Evolutionary conservation across 1,140 invertebrate species (phyloP), one percentile per base, ranked within the genome.

Genomic region (Nasonia vitripennis): DNA sequence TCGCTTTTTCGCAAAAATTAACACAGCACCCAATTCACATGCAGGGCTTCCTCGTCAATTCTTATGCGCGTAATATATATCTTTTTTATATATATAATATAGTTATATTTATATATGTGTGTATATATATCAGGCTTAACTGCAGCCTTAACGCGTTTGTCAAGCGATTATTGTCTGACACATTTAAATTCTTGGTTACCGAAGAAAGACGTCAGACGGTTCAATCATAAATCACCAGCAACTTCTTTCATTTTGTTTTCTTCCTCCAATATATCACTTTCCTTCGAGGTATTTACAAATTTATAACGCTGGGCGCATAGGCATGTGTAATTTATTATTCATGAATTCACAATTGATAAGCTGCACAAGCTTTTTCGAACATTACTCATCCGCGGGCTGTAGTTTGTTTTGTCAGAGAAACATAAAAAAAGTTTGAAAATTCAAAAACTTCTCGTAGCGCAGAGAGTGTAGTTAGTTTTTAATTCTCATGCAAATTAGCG

Each of bases 91-190:
- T 70, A 20, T 67, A 68, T 74, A 77, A 75, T 77, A 37, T 82
- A 82, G 5, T 75, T 83, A 83, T 73, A 75, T 71, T 68, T 86
- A 86, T 67, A 41, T 83, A 83, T 75, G 78, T 48, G 2, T 34
- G 55, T 78, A 78, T 68, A 83, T 86, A 74, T 84, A 78, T 81
- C 86, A 85, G 83, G 86, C 81, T 87, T 79, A 78, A 80, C 68
- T 80, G 70, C 34, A 31, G 41, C 67, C 71, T 84, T 84, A 85
- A 84, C 80, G 74, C 27, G n/a, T 87, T 84, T 73, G 84, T 87
- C 77, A 87, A 87, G 78, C 80, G 41, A 73, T 88, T 88, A 88
- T 88, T 88, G 87, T 88, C 87, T 80, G 87, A 88, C 87, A 87
- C 85, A 83, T 84, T 83, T 86, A 81, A 84, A 81, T 82, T 78